Evolutionary conservation across 37 sponge, comb jelly and placozoan species (phyloP), one percentile per base, ranked within the genome.

Genomic region (Trichoplax adhaerens): DNA sequence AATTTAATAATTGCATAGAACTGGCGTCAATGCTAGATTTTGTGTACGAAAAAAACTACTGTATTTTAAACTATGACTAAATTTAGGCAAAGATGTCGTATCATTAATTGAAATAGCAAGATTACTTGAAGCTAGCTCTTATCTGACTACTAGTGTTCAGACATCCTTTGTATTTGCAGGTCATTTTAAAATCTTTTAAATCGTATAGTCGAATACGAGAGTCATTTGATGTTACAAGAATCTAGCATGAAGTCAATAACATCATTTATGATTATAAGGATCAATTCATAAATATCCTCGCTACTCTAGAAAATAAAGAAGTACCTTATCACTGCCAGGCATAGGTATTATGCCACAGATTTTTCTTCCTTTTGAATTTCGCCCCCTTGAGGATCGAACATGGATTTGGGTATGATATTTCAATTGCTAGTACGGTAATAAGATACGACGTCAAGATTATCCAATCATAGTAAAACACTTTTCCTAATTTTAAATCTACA

Each of bases 381-480:
- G 86, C 29, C 91, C 91, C 68, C 85, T 87, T n/a, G 82, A 74
- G 52, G 95, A 94, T 29, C 83, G 57, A 0, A 87, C 95, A 65
- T 90, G 90, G 47, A 94, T 94, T 68, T 94, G 95, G 1, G 95
- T 94, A 83, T 94, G 95, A 68, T 94, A 94, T 81, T 89, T 94
- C 51, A 94, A 74, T 62, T 94, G 91, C 83, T 87, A 68, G n/a
- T 12, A 12, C 12, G 62, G 62, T 12, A 12, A 12, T 12, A 12
- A 12, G 62, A 12, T 12, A 12, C 12, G 62, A 60, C 62, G 12
- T 12, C 12, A 12, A 60, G 12, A 10, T 12, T 12, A 60, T 12
- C 10, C 12, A 60, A 60, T 60, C 10, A 60, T 12, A 12, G 12
- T 12, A 60, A 12, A 73, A 58, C 65, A 72, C 46, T 12, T 3